Conservation (phyloP, 2,113 vertebrate species). For the Paraplagusia blochii region DNA sequence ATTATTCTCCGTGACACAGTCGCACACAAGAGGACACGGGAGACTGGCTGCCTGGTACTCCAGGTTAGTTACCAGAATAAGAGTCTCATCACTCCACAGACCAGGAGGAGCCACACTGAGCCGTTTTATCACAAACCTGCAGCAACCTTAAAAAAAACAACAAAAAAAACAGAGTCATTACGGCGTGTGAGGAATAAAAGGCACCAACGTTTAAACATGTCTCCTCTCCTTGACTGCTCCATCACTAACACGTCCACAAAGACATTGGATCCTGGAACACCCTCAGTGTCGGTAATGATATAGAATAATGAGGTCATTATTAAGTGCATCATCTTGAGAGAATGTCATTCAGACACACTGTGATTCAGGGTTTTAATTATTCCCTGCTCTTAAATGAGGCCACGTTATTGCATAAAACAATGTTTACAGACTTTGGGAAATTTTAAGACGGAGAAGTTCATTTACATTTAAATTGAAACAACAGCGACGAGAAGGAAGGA, state of each 20-base stretch:
- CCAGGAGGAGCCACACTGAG: constrained; percentile 35
- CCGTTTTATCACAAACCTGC: constrained; percentile 48
- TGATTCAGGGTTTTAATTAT: constrained; percentile 60
- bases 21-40: constrained; percentile 16
- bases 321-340: constrained; percentile 26
- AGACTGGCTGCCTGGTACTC: constrained; percentile 31
- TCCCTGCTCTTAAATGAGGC: constrained; percentile 18
- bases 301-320: constrained; percentile 46
- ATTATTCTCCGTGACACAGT: constrained; percentile 39
- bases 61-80: constrained; percentile 45
- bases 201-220: no score
- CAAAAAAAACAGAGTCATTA: constrained; percentile 21
- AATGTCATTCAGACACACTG: constrained; percentile 40
- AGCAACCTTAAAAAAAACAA: constrained; percentile 31
- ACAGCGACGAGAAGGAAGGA: constrained; percentile 13
- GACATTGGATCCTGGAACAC: background rate
- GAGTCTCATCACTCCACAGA: constrained; percentile 44
- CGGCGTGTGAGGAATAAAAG: constrained; percentile 10
- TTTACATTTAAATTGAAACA: constrained; percentile 70
- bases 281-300: constrained; percentile 12
- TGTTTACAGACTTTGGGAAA: constrained; percentile 30
- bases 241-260: constrained; percentile 1
- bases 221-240: constrained; percentile 2
- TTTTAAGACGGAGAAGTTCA: constrained; percentile 35
- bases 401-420: constrained; percentile 9